phyloP scores from a whole-genome alignment of 1,140 invertebrate genomes.

The Cherax quadricarinatus region DNA sequence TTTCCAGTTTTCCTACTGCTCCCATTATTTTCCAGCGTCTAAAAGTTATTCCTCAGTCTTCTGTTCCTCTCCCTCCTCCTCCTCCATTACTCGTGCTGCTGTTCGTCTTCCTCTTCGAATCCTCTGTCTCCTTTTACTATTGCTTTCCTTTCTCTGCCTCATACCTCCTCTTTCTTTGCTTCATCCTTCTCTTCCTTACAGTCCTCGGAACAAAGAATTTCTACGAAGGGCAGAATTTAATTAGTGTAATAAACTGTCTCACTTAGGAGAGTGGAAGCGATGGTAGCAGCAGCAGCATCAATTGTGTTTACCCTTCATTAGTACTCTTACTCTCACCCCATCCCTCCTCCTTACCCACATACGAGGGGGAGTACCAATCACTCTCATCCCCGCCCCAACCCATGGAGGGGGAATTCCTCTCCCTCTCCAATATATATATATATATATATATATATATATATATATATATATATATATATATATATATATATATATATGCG shows the following conservation, averaged over 20 bases:
- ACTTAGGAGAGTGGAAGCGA: neutral
- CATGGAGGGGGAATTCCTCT: neutral
- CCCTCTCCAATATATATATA: too few relatives aligned
- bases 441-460: too few relatives aligned
- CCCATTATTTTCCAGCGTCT: too few relatives aligned
- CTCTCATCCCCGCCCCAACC: neutral
- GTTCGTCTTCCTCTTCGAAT: too few relatives aligned
- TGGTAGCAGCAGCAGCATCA: neutral
- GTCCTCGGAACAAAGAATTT: neutral
- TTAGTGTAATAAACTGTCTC: neutral
- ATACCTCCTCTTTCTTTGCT: neutral
- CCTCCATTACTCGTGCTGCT: too few relatives aligned
- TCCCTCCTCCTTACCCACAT: neutral
- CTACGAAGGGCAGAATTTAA: neutral
- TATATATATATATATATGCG: too few relatives aligned
- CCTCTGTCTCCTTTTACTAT: too few relatives aligned
- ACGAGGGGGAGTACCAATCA: too few relatives aligned
- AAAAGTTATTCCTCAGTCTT: too few relatives aligned
- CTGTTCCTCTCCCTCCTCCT: too few relatives aligned
- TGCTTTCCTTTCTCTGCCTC: neutral
- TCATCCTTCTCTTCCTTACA: neutral
- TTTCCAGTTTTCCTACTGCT: too few relatives aligned
- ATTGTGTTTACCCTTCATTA: slow-evolving; percentile 21
- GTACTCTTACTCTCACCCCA: neutral
- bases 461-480: too few relatives aligned